Evolutionary conservation across 2,888 invertebrate genomes (phyloP).

Genomic region (Diplazon laetatorius): DNA sequence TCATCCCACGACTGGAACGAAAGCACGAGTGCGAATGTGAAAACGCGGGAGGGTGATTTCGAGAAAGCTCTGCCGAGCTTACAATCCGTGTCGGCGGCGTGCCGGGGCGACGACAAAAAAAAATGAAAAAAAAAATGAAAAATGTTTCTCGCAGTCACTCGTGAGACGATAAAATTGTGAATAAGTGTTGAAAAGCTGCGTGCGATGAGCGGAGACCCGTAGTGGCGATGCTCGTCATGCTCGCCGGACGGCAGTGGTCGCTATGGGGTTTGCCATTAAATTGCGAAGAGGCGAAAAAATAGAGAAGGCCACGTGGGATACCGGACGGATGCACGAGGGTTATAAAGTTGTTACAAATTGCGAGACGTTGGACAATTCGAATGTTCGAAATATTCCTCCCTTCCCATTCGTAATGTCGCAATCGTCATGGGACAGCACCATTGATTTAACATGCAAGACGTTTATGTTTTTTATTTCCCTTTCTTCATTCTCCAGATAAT

Average conservation of each 20-base stretch:
- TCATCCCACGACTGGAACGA: constrained; percentile 45
- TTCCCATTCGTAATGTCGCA: constrained; percentile 68
- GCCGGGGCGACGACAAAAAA: constrained; percentile 69
- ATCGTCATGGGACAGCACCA: constrained; percentile 80
- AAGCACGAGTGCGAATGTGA: constrained; percentile 46
- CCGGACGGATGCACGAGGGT: constrained; percentile 54
- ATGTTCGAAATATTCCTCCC: constrained; percentile 79
- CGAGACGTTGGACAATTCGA: constrained; percentile 63
- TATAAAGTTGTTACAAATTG: constrained; percentile 41
- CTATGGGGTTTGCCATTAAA: constrained; percentile 53
- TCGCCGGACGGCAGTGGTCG: constrained; percentile 40
- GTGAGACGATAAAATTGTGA: constrained; percentile 80
- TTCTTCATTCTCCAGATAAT: too few species aligned
- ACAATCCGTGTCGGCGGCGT: constrained; percentile 75
- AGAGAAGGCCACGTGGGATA: constrained; percentile 36
- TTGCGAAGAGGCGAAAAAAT: constrained; percentile 52
- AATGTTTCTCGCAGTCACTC: constrained; percentile 73
- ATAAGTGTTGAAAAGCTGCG: constrained; percentile 70
- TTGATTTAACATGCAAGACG: constrained; percentile 77
- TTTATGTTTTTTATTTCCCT: too few species aligned
- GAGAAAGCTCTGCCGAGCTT: constrained; percentile 71
- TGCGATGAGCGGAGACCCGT: constrained; percentile 57
- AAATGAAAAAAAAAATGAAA: constrained; percentile 75
- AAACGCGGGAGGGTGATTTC: constrained; percentile 43
- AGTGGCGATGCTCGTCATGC: constrained; percentile 43